Evolutionary conservation across 2,888 invertebrate species (phyloP).

Genomic region (Xiphydria camelus): DNA sequence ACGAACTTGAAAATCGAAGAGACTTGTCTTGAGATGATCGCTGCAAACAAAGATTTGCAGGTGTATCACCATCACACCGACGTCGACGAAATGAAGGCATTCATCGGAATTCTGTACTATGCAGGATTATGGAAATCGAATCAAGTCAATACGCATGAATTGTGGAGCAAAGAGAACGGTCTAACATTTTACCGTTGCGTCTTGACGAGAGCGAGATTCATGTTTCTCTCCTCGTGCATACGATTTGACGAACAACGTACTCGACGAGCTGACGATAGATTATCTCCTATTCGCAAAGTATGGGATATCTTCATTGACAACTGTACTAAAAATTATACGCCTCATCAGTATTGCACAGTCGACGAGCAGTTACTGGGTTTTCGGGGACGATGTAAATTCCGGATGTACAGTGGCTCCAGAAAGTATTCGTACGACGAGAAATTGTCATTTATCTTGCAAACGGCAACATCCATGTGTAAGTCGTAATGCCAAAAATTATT

Average conservation of each 20-base stretch:
- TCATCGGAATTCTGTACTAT: slow-evolving; percentile 20
- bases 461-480: no score
- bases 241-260: slow-evolving; percentile 20
- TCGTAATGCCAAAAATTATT: no score
- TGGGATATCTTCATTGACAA: slow-evolving; percentile 21
- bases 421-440: no score
- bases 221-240: slow-evolving; percentile 17
- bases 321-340: slow-evolving; percentile 10
- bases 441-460: no score
- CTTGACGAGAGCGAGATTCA: slow-evolving; percentile 17
- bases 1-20: slow-evolving; percentile 19
- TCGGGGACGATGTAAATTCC: no score
- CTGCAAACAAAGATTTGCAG: slow-evolving; percentile 3
- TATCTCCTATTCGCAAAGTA: slow-evolving; percentile 21
- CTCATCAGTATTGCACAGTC: no score
- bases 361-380: no score
- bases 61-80: slow-evolving; percentile 21
- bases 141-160: slow-evolving; percentile 9
- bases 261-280: slow-evolving; percentile 17
- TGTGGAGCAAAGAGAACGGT: slow-evolving; percentile 20
- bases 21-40: slow-evolving; percentile 5
- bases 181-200: slow-evolving; percentile 20
- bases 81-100: slow-evolving; percentile 14
- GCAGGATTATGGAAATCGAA: slow-evolving; percentile 17
- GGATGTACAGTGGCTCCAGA: no score